These are phyloP conservation scores for Oconnorella tubifera DNA, from an alignment of 2,888 invertebrate genomes.

Conservation along the genomic window DNA sequence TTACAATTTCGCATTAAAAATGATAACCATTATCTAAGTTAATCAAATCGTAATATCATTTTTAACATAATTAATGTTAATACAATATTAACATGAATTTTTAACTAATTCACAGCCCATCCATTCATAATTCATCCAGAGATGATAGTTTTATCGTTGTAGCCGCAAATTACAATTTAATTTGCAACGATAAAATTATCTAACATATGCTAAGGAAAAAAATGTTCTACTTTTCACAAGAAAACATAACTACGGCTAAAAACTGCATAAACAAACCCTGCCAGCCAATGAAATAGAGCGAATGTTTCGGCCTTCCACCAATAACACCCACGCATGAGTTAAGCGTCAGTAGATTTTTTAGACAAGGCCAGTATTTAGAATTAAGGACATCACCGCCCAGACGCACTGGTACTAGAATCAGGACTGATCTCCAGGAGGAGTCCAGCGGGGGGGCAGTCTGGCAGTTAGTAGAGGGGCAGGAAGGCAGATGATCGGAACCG, in stretches of 20 bases:
- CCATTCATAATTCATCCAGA: too few relatives aligned
- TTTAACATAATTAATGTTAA: too few relatives aligned
- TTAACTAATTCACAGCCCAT: too few relatives aligned
- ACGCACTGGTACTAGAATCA: conserved; percentile 79
- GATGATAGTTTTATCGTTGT: too few relatives aligned
- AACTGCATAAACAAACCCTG: conserved; percentile 64
- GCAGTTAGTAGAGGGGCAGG: too few relatives aligned
- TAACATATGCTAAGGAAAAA: not conserved
- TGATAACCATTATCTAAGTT: too few relatives aligned
- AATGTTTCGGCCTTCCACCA: conserved; percentile 88
- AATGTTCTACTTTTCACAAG: not conserved
- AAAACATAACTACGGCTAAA: not conserved
- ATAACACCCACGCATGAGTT: conserved; percentile 85
- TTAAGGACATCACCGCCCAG: conserved; percentile 83
- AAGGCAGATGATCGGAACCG: too few relatives aligned
- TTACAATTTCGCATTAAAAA: too few relatives aligned
- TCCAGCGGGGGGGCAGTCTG: not conserved
- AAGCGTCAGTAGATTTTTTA: conserved; percentile 74
- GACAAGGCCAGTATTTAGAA: conserved; percentile 75
- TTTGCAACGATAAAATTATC: not conserved
- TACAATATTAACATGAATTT: too few relatives aligned
- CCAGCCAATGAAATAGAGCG: conserved; percentile 86
- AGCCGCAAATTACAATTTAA: not conserved
- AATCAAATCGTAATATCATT: too few relatives aligned
- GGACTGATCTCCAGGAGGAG: conserved; percentile 58